Base-by-base conservation (phyloP, 1,140 invertebrate species). In the Cheumatopsyche charites region DNA sequence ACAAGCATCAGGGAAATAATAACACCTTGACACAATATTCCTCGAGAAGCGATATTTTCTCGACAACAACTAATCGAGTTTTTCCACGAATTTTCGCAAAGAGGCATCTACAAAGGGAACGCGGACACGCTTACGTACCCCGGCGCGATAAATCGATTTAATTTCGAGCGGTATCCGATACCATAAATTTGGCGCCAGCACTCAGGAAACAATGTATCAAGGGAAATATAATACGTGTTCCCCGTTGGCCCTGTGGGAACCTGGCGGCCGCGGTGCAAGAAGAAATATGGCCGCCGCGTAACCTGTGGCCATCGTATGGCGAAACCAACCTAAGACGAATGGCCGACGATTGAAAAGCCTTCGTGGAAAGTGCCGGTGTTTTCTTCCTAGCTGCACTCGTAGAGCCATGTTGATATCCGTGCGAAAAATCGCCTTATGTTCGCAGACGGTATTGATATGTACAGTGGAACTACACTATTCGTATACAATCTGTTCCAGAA, bases 181-280 rank as follows among this genome's bases (percentile, higher is more conserved):
- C 41, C 73, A 66, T 70, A 74, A 71, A 74, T 74, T 74, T 69
- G 61, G 69, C 70, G 66, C 3, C 3, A 67, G 69, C 67, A 67
- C 73, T 67, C 45, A 61, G 73, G 73, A 61, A 74, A 71, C 73
- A 68, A 74, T 74, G 71, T 71, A 74, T 74, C 73, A 74, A 47
- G 69, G 69, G 73, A 70, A 74, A 74, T 74, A 74, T 74, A 74
- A 74, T 74, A 74, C 73, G 73, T 74, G 73, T 74, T 74, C 73
- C 55, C 71, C 43, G 29, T 3, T 3, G 55, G 61, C 65, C 65
- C 69, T 45, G 9, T 25, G 70, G 42, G 69, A 68, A 69, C 69
- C 73, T 71, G 66, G 70, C 71, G 55, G 36, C 61, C 71, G 62
- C 61, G 58, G 47, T 49, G 19, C 11, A 43, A 19, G 17, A 74